Base-by-base conservation (phyloP, 2,113 vertebrate genomes). In the Apeltes quadracus region DNA sequence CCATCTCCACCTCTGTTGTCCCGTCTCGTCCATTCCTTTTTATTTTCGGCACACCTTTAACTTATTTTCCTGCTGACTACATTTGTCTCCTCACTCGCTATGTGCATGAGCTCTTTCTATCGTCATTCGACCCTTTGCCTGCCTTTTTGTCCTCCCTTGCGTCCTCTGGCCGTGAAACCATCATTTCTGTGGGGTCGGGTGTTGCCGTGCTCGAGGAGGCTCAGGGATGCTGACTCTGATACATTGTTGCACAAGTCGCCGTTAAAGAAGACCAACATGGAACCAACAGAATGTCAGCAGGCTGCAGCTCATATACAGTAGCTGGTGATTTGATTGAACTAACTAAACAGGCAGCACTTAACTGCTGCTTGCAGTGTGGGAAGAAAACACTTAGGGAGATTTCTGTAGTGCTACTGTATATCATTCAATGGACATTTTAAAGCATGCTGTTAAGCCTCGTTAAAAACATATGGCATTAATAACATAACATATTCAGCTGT, bases 1-100 rank as follows among this genome's bases (percentile, higher is more conserved):
- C 57, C 69, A 71, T 84, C 58, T 81, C 61, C 53, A 81, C 72
- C 79, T 72, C 67, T 51, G 39, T 84, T 59, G 36, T 72, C 69
- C 57, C 20, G 8, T 51, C 65, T 57, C 51, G 56, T 34, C 53
- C 18, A 36, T 61, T 69, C 25, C 3, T 76, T 76, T 85, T 79
- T 29, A 77, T 81, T 87, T 71, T 75, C 70, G 41, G 46, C 59
- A 83, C 8, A 72, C 59, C 20, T 72, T 65, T 50, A 57, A 81
- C 48, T 59, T 32, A n/a, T 51, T 61, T 58, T 73, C 66, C 61
- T 39, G 56, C 4, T 66, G 23, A 7, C 32, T 38, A 22, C 2
- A 7, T 59, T 11, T 6, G 0, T 34, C 12, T 34, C 36, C 43
- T 63, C 14, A 16, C 36, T 44, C 6, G 16, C 11, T 65, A 25